phyloP scores from a whole-genome alignment of 2,113 vertebrate genomes.

The Vulpes vulpes region DNA sequence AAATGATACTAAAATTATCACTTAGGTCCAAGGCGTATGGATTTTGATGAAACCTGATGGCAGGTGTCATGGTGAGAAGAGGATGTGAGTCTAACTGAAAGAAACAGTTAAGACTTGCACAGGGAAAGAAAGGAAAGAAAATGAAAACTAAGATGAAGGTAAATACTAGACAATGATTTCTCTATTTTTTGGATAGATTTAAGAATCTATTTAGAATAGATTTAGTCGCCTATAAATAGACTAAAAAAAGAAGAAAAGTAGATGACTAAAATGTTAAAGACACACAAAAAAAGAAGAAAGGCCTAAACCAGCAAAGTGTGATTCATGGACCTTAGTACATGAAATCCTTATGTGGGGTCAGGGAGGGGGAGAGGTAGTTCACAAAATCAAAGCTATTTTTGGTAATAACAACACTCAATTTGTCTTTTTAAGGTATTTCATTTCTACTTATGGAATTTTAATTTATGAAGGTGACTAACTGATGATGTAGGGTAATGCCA shows the following conservation, averaged over 20 bases:
- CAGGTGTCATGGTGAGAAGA: neutral
- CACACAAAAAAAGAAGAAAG: neutral
- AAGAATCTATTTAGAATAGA: neutral
- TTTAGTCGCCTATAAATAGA: neutral
- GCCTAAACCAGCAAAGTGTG: neutral
- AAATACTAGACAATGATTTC: neutral
- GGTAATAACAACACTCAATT: constrained; percentile 14
- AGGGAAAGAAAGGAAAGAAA: neutral
- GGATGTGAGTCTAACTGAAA: neutral
- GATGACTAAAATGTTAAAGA: constrained; percentile 44
- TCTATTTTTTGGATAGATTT: neutral
- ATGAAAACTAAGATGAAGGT: neutral
- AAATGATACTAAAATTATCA: neutral
- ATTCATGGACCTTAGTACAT: neutral
- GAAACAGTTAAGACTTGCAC: neutral
- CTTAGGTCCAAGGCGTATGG: neutral
- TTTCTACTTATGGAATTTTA: neutral
- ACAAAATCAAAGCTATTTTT: constrained; percentile 25
- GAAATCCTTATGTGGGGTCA: neutral
- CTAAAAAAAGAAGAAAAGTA: neutral
- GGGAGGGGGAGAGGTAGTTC: neutral
- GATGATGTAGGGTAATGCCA: neutral
- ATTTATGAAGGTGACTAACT: neutral
- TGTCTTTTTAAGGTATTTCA: neutral
- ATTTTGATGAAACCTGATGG: constrained; percentile 29